Conservation (phyloP, 1,140 invertebrate genomes). For the Drosophila biarmipes region DNA sequence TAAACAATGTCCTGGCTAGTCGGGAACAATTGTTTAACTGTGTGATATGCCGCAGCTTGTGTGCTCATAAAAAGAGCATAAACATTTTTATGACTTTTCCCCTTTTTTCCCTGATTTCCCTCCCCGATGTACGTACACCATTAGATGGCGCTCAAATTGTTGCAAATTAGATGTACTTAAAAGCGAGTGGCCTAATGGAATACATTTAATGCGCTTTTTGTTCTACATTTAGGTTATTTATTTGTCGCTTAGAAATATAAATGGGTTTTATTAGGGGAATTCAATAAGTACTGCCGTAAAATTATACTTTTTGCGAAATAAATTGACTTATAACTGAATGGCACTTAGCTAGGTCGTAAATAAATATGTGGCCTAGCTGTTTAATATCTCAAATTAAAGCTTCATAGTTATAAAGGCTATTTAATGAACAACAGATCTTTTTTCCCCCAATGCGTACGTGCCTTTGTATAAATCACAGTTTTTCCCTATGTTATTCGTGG, state of each 20-base stretch:
- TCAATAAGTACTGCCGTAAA: constrained; percentile 41
- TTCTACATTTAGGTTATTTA: constrained; percentile 34
- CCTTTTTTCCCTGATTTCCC: constrained; percentile 30
- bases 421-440: constrained; percentile 28
- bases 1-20: constrained; percentile 44
- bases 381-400: constrained; percentile 24
- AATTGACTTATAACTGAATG: constrained; percentile 1
- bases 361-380: constrained; percentile 27
- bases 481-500: constrained; percentile 12
- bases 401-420: background rate
- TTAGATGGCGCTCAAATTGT: constrained; percentile 54
- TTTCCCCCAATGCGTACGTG: constrained; percentile 35
- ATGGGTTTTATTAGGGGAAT: background rate
- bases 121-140: background rate
- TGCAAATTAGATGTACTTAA: constrained; percentile 60
- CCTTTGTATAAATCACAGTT: constrained; percentile 50
- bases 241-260: constrained; percentile 6
- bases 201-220: constrained; percentile 46
- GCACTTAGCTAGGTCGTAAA: constrained; percentile 3
- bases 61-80: constrained; percentile 59
- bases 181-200: constrained; percentile 49
- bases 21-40: constrained; percentile 60
- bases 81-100: constrained; percentile 61
- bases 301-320: constrained; percentile 9
- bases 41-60: constrained; percentile 63